phyloP scores from a whole-genome alignment of 2,888 invertebrate species.

The Enoplolaimus lenunculus region DNA sequence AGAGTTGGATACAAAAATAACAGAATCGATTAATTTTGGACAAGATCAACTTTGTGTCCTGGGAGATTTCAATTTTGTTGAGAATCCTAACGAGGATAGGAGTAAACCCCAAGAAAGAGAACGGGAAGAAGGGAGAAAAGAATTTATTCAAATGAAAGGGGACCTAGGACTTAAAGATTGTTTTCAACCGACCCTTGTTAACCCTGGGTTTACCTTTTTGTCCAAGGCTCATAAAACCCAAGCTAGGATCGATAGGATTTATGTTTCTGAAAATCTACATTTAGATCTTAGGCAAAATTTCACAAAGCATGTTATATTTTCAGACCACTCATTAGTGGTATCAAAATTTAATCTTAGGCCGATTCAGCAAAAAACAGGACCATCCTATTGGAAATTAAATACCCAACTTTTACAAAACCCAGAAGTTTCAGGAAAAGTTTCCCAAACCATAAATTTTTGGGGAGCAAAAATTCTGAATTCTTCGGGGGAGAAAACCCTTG shows the following conservation, averaged over 20 bases:
- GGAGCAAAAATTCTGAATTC: background rate
- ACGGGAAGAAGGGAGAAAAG: background rate
- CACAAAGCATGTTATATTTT: background rate
- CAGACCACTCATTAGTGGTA: background rate
- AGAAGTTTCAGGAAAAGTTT: no score
- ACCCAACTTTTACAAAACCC: no score
- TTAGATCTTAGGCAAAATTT: no score
- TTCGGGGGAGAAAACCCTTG: background rate
- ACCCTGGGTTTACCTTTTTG: background rate
- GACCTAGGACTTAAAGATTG: background rate
- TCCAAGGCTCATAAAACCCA: background rate
- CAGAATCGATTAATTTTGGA: background rate
- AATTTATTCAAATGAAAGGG: background rate
- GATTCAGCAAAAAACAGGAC: background rate
- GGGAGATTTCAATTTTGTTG: conserved; percentile 12
- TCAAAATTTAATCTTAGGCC: background rate
- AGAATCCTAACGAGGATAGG: background rate
- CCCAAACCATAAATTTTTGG: no score
- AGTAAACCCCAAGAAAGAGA: background rate
- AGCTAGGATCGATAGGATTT: conserved; percentile 6
- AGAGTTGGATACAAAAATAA: background rate
- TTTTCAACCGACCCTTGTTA: background rate
- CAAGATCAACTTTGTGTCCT: background rate
- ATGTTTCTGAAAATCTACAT: background rate
- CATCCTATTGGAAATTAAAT: conserved; percentile 15